Base-by-base conservation (phyloP, 2,888 invertebrate species). In the Dexiosoma caninum region DNA sequence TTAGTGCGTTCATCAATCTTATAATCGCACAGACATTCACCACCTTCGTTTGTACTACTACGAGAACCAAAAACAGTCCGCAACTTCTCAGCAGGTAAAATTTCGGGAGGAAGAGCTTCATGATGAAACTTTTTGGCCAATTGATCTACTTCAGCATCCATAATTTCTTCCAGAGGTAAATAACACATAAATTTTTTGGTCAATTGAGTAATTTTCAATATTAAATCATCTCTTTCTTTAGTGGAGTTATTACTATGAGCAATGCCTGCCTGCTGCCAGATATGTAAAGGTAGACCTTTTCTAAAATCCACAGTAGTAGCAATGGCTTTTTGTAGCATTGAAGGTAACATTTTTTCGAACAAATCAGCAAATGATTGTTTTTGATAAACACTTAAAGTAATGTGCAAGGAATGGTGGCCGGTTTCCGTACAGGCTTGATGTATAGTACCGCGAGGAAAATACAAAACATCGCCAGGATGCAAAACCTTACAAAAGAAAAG, bases 311-410 rank as follows among this genome's bases (percentile, higher is more conserved):
- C 89, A 89, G 95, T 94, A 70, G 93, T 92, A 71, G 91, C 91
- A 19, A 95, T 93, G 0, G 97, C 96, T 70, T 91, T 90, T 84
- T 94, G 92, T 72, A 98, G 85, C 0, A 97, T 95, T 35, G 92
- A 90, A 0, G 97, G 96, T 46, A 98, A 83, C 84, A 94, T 91
- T 85, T 94, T 94, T 87, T 97, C 95, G 82, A 99, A 91, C 6
- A 98, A 92, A 91, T 99, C 97, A 27, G 94, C 95, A 93, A 95
- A 99, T 0, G 96, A 93, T 87, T 96, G 97, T 85, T 94, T 94
- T 87, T 98, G 98, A 87, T 96, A 97, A 85, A 96, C 94, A 59
- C 98, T 98, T 4, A 99, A 91, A 0, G 99, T 99, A 5, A 99
- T 93, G 89, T 99, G 99, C 2, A 99, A 92, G 1, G 98, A 98